Percentiles rank a stretch among this genome's conserved stretches.
Evolutionary conservation across 2,113 vertebrate genomes (phyloP).

Genomic region (Phainopepla nitens): DNA sequence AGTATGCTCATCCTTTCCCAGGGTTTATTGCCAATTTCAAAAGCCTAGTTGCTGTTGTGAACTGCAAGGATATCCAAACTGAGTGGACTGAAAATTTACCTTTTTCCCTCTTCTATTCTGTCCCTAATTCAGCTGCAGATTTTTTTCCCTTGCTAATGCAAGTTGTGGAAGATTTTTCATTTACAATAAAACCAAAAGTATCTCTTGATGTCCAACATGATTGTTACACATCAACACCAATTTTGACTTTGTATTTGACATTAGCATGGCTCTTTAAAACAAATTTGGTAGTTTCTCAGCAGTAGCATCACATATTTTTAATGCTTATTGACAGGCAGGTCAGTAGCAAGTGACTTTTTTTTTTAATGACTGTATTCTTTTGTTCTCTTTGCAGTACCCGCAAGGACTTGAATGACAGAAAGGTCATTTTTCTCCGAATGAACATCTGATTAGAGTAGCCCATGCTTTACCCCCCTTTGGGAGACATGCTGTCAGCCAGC

Average conservation of each 20-base stretch:
- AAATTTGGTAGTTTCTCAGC: not conserved
- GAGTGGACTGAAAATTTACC: not conserved
- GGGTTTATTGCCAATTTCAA: not conserved
- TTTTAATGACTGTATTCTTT: slow-evolving; percentile 40
- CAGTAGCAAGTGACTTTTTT: slow-evolving; percentile 34
- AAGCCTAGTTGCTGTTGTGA: not conserved
- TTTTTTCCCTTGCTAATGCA: not conserved
- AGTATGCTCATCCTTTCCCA: not conserved
- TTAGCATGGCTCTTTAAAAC: not conserved
- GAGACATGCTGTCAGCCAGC: slow-evolving; percentile 55
- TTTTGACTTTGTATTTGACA: not conserved
- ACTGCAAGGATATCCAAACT: not conserved
- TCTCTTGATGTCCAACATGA: not conserved
- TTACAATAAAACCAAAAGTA: not conserved
- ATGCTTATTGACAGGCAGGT: slow-evolving; percentile 40
- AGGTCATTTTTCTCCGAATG: slow-evolving; percentile 55
- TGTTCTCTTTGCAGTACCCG: slow-evolving; percentile 33
- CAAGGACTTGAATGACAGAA: slow-evolving; percentile 55
- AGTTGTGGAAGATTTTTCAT: not conserved
- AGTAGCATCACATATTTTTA: slow-evolving; percentile 15
- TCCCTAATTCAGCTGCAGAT: not conserved
- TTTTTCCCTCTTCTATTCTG: not conserved
- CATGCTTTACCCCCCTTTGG: slow-evolving; percentile 49
- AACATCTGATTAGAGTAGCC: slow-evolving; percentile 62
- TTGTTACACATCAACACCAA: not conserved